Evolutionary conservation across 2,113 vertebrate genomes (phyloP).

Genomic region (Myxocyprinus asiaticus): DNA sequence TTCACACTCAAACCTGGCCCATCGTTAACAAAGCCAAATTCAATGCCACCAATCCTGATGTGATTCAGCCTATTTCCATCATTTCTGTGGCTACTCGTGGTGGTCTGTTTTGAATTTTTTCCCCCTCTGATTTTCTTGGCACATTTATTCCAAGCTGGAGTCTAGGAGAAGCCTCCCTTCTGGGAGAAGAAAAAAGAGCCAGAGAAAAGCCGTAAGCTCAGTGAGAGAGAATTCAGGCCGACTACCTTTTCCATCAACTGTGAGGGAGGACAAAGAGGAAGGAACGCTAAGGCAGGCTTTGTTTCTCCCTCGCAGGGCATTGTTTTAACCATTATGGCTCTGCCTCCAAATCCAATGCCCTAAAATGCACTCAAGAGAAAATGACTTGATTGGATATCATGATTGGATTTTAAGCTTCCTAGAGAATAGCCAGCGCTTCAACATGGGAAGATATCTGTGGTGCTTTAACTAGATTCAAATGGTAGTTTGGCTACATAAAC

Average conservation of each 20-base stretch:
- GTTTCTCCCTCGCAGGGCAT: conserved; percentile 64
- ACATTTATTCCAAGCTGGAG: conserved; percentile 35
- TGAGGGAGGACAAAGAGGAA: conserved; percentile 67
- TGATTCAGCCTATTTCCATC: conserved; percentile 41
- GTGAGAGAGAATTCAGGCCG: conserved; percentile 45
- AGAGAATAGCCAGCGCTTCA: not conserved
- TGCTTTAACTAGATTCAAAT: conserved; percentile 18
- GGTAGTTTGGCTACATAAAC: not conserved
- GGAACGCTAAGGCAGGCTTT: conserved; percentile 62
- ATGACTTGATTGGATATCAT: not conserved
- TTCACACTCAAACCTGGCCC: not conserved
- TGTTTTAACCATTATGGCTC: conserved; percentile 54
- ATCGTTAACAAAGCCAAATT: not conserved
- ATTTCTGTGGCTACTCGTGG: conserved; percentile 24
- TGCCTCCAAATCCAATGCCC: conserved; percentile 40
- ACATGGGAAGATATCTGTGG: not conserved
- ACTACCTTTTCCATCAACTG: conserved; percentile 47
- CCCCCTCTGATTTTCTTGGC: conserved; percentile 39
- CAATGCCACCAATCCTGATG: conserved; percentile 6
- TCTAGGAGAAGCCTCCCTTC: conserved; percentile 43
- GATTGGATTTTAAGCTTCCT: conserved; percentile 4
- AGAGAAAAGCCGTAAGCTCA: conserved; percentile 39
- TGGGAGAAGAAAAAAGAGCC: conserved; percentile 39
- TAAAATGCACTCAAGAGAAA: conserved; percentile 6
- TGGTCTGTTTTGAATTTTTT: conserved; percentile 35